These are phyloP conservation scores for Tinamus guttatus DNA, from an alignment of 2,113 vertebrate genomes.

Conservation along the genomic window DNA sequence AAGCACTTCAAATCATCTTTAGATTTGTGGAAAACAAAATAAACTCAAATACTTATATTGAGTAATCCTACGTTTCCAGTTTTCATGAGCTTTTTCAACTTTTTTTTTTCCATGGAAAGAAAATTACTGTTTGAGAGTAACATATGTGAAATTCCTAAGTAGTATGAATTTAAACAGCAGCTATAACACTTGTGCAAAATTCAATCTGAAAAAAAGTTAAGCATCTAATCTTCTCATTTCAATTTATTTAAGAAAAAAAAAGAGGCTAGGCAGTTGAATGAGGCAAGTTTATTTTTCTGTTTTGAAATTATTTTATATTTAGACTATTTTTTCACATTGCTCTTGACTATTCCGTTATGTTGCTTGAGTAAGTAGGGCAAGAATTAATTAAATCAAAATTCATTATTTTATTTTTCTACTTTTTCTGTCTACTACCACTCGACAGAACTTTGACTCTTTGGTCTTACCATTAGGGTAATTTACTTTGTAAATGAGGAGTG, in stretches of 20 bases:
- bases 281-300: not conserved
- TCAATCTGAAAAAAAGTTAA: not conserved
- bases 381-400: not conserved
- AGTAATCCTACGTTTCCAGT: not conserved
- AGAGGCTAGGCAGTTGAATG: not conserved
- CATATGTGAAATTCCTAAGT: not conserved
- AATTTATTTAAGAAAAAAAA: not conserved
- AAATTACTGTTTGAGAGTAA: not conserved
- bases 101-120: not conserved
- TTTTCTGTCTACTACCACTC: not conserved
- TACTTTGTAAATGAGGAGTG: not conserved
- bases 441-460: not conserved
- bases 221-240: not conserved
- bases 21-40: not conserved
- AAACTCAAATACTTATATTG: not conserved
- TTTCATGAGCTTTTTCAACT: not conserved
- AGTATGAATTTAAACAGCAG: constrained; percentile 1
- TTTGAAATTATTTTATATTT: not conserved
- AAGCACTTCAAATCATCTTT: not conserved
- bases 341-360: not conserved
- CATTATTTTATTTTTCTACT: not conserved
- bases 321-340: not conserved
- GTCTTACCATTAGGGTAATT: not conserved
- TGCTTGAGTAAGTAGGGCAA: not conserved
- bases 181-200: not conserved